Conservation (phyloP, 2,888 invertebrate genomes). For the Atrina japonica region DNA sequence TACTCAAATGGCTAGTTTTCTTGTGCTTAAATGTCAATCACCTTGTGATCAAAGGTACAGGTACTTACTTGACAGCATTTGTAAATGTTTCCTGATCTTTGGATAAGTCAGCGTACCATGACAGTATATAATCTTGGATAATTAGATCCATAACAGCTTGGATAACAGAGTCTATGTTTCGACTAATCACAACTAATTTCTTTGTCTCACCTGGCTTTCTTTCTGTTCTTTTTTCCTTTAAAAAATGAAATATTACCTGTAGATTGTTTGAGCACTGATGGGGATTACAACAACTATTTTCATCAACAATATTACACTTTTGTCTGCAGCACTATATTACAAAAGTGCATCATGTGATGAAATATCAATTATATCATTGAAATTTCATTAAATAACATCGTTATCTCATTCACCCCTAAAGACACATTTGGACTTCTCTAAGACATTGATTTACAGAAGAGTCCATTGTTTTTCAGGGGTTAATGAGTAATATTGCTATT, state of each 20-base stretch:
- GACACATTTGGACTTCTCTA: no score
- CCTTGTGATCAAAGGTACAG: background rate
- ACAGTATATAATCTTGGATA: conserved; percentile 89
- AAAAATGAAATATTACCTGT: conserved; percentile 5
- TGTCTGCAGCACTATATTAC: no score
- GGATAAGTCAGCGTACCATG: conserved; percentile 88
- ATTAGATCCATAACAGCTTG: conserved; percentile 91
- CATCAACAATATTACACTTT: no score
- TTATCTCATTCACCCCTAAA: no score
- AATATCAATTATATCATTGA: no score
- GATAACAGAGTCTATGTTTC: conserved; percentile 91
- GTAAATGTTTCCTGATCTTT: conserved; percentile 84
- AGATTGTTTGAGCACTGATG: background rate
- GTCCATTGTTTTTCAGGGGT: no score
- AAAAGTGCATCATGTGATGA: no score
- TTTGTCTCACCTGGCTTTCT: conserved; percentile 51
- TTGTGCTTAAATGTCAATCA: background rate
- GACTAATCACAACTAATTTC: conserved; percentile 81
- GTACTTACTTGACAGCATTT: conserved; percentile 74
- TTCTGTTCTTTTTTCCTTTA: conserved; percentile 55
- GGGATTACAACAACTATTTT: background rate
- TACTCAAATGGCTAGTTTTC: no score
- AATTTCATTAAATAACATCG: no score
- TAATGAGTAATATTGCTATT: no score
- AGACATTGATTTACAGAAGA: no score